These are phyloP conservation scores for Neolamprologus caudopunctatus DNA, from an alignment of 2,113 vertebrate genomes.

Conservation along the genomic window DNA sequence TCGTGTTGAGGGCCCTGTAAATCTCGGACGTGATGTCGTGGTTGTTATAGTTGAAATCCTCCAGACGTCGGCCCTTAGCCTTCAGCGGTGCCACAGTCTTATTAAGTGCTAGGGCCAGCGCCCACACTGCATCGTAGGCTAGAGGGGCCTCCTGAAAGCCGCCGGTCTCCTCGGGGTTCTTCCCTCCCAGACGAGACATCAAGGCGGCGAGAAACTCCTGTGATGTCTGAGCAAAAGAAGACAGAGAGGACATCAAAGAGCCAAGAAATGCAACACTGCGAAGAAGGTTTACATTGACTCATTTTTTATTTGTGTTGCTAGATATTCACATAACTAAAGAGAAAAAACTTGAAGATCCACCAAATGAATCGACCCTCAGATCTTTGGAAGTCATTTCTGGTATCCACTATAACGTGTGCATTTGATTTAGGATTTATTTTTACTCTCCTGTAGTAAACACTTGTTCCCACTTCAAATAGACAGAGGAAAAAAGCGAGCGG, in stretches of 20 bases:
- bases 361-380: background rate
- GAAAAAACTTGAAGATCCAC: background rate
- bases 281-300: background rate
- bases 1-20: constrained; percentile 93
- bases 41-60: constrained; percentile 97
- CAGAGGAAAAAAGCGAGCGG: background rate
- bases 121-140: constrained; percentile 94
- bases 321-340: background rate
- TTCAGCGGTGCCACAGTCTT: constrained; percentile 85
- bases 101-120: constrained; percentile 88
- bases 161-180: constrained; percentile 86
- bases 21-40: constrained; percentile 90
- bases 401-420: background rate
- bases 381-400: background rate
- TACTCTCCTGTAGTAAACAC: background rate
- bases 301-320: background rate
- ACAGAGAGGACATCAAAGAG: background rate
- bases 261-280: background rate
- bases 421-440: background rate
- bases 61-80: constrained; percentile 78
- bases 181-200: constrained; percentile 83
- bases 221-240: constrained; percentile 74
- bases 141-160: constrained; percentile 92
- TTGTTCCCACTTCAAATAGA: background rate
- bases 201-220: constrained; percentile 89